These are phyloP conservation scores for Arge pagana DNA, from an alignment of 2,888 invertebrate genomes.

Conservation along the genomic window DNA sequence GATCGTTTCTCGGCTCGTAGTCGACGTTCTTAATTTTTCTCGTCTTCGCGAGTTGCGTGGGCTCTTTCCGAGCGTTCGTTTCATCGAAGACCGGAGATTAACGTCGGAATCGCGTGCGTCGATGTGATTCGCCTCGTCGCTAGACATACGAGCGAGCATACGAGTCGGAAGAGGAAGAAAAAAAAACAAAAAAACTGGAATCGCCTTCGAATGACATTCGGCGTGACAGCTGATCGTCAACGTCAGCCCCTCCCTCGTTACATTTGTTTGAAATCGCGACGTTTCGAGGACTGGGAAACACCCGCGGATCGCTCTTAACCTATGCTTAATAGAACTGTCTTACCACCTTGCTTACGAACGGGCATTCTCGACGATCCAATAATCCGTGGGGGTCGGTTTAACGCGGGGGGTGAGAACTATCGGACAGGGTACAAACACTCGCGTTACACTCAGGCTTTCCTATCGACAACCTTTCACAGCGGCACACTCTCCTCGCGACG, in stretches of 20 bases:
- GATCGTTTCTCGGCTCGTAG: too few species aligned
- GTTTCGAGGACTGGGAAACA: background rate
- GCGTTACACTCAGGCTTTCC: too few species aligned
- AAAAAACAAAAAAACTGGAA: slow-evolving; percentile 12
- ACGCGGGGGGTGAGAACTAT: slow-evolving; percentile 13
- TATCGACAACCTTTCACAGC: too few species aligned
- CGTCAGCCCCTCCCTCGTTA: slow-evolving; percentile 15
- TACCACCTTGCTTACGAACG: slow-evolving; percentile 77
- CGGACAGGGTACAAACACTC: too few species aligned
- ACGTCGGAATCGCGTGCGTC: too few species aligned
- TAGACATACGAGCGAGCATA: too few species aligned
- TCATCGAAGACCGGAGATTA: too few species aligned
- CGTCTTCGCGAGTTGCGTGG: too few species aligned
- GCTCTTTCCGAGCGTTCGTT: too few species aligned
- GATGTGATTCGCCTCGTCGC: too few species aligned
- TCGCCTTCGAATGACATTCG: slow-evolving; percentile 22
- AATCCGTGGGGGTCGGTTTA: slow-evolving; percentile 20
- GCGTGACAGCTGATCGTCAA: slow-evolving; percentile 25
- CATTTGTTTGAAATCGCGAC: background rate
- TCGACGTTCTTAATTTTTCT: too few species aligned
- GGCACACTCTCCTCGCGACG: too few species aligned
- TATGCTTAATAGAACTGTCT: slow-evolving; percentile 44
- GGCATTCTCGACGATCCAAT: slow-evolving; percentile 62
- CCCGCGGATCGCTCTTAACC: background rate
- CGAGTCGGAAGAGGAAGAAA: slow-evolving; percentile 13